Evolutionary conservation across 1,140 invertebrate genomes (phyloP), one percentile per base, ranked within the genome.

Genomic region (Zaprionus tsacasi): DNA sequence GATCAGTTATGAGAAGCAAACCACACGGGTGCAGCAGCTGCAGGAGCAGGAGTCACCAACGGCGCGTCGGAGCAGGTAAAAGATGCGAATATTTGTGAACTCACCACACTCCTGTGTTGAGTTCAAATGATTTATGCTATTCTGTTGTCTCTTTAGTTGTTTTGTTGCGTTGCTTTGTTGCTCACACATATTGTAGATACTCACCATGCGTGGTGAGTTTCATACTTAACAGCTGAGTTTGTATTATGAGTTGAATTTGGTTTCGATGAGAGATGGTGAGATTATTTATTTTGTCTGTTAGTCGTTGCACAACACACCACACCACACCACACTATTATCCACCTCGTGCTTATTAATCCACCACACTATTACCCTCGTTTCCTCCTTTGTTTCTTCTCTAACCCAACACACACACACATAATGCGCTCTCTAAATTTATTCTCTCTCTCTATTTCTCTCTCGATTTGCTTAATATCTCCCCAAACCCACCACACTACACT

Each of bases 1-100:
- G 82, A 94, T 94, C 13, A 93, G 92, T 52, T 94, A 92, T 70
- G 93, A 94, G 74, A 94, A 94, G 77, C 93, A 94, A 78, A 88
- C 82, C 7, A 90, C 80, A 25, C 76, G 89, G 12, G 88, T 91
- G 68, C 75, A 78, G 52, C 91, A 90, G 78, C 71, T 79, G 59
- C 93, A 82, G 64, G 92, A 93, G 56, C 93, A 82, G 66, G 92
- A 93, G 68, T 80, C 92, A 63, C 78, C 89, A n/a, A 91, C 93
- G 35, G 91, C 82, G 7, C 91, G 93, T 55, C 78, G 93, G 45
- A 92, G 91, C 75, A 93, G 93, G 93, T 93, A 86, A 82, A 15
- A 75, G 17, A 33, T 21, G 15, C 54, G 55, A 2, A 38, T 21
- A 21, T 1, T 1, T 45, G 17, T 10, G 55, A 43, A 60, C 11